Conservation (phyloP, 2,797 vertebrate genomes). For the Acestrorhynchus altus region DNA sequence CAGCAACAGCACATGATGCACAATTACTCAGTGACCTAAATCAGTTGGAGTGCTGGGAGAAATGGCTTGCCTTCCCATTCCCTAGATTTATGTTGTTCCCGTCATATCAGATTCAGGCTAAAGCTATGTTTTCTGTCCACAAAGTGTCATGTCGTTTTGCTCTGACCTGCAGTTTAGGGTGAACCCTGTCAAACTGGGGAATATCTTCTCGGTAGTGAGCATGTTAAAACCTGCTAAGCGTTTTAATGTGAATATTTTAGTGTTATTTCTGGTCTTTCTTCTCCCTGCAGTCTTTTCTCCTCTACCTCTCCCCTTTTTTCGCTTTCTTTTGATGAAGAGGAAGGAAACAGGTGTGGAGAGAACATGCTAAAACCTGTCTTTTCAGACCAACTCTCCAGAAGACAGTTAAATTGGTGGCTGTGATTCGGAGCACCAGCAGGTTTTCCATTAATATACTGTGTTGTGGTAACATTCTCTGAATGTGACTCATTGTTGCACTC, state of each 20-base stretch:
- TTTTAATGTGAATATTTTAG: not conserved
- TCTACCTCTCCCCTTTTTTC: not conserved
- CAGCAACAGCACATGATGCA: conserved; percentile 36
- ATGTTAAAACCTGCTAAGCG: not conserved
- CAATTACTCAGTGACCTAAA: conserved; percentile 52
- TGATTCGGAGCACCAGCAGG: not conserved
- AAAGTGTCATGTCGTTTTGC: not conserved
- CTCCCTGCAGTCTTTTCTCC: not conserved
- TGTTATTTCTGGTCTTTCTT: not conserved
- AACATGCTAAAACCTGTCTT: conserved; percentile 45
- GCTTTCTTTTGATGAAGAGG: conserved; percentile 28
- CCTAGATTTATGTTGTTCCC: not conserved
- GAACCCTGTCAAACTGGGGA: too few species aligned
- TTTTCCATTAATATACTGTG: not conserved
- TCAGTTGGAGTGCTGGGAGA: conserved; percentile 27
- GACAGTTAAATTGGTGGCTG: not conserved
- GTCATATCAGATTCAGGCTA: not conserved
- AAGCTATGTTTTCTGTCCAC: not conserved
- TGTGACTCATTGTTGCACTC: not conserved
- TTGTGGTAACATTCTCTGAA: not conserved
- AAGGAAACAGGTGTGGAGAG: conserved; percentile 38
- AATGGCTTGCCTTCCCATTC: not conserved
- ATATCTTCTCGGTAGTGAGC: not conserved
- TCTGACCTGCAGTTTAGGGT: not conserved
- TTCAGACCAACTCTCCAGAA: not conserved